Evolutionary conservation across 2,888 invertebrate genomes (phyloP).

Genomic region (Ctena decussata): DNA sequence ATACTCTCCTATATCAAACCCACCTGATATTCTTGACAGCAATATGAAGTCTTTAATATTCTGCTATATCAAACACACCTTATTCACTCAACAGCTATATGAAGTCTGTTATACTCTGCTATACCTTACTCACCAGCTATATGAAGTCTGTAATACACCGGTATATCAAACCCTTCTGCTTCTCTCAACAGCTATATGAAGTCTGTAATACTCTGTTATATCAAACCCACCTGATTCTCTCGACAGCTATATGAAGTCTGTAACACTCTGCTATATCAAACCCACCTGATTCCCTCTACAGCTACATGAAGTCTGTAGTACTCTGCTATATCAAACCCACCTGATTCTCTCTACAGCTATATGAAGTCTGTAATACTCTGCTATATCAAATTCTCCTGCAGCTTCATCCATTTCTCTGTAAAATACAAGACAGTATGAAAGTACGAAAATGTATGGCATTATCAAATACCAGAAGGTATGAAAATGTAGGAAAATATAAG

Average conservation of each 20-base stretch:
- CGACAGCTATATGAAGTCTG: slow-evolving; percentile 90
- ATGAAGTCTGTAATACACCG: slow-evolving; percentile 92
- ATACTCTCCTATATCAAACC: slow-evolving; percentile 88
- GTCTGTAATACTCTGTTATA: slow-evolving; percentile 91
- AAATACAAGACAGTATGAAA: no score
- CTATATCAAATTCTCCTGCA: slow-evolving; percentile 88
- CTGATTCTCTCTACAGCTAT: slow-evolving; percentile 12
- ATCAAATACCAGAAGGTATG: no score
- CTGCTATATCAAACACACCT: slow-evolving; percentile 90
- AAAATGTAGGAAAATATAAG: no score
- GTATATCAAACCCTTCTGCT: slow-evolving; percentile 89
- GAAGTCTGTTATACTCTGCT: slow-evolving; percentile 92
- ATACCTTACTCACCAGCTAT: slow-evolving; percentile 86
- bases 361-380: slow-evolving; percentile 91
- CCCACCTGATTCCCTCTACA: not conserved
- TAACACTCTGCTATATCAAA: slow-evolving; percentile 91
- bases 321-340: slow-evolving; percentile 86
- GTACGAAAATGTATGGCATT: no score
- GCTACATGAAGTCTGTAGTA: no score
- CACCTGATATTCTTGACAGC: slow-evolving; percentile 46
- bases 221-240: slow-evolving; percentile 88
- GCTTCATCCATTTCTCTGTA: slow-evolving; percentile 79
- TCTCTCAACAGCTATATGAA: slow-evolving; percentile 90
- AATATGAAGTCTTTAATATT: slow-evolving; percentile 90
- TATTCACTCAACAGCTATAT: slow-evolving; percentile 90